Base-by-base conservation (phyloP, 2,113 vertebrate genomes). In the Seriola aureovittata region DNA sequence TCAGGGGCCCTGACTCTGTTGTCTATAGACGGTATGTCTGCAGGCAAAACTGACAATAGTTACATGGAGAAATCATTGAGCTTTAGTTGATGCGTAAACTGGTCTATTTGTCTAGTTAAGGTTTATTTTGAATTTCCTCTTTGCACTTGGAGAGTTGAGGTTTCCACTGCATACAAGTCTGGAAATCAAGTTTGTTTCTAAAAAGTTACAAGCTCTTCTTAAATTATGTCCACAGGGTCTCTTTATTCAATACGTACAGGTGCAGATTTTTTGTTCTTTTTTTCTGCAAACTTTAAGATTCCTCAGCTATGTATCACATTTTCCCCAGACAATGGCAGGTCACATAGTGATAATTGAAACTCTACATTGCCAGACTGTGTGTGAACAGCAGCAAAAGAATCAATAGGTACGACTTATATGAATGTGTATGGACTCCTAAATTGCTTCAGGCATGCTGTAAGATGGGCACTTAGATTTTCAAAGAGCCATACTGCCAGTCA, bases 391-490 rank as follows among this genome's bases (percentile, higher is more conserved):
- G 83, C 82, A 79, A 88, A 88, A 82, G 84, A 80, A 94, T 94
- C 93, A 91, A 94, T 93, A 92, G 88, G 80, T 73, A 44, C 84
- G 89, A 84, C 90, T 86, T 90, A 85, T 88, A 91, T 93, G 89
- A 92, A 94, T 92, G 91, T 88, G 84, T 86, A 90, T 90, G 87
- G 92, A 88, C 91, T 90, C 73, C 82, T 86, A 91, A 89, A 92
- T 93, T 93, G 89, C 92, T 90, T 75, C 72, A 68, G 91, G 85
- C 92, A 93, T 89, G 90, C 88, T 87, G 79, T 91, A 90, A 89
- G 90, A 92, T 87, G 89, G 89, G 90, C 85, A 92, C 89, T 93
- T 93, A 93, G 80, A 89, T 90, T 93, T 93, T 90, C 93, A 93
- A 94, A 94, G 86, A 93, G 88, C 88, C 79, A 87, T 89, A 81